Base-by-base conservation (phyloP, 2,797 vertebrate species). In the Galago senegalensis region DNA sequence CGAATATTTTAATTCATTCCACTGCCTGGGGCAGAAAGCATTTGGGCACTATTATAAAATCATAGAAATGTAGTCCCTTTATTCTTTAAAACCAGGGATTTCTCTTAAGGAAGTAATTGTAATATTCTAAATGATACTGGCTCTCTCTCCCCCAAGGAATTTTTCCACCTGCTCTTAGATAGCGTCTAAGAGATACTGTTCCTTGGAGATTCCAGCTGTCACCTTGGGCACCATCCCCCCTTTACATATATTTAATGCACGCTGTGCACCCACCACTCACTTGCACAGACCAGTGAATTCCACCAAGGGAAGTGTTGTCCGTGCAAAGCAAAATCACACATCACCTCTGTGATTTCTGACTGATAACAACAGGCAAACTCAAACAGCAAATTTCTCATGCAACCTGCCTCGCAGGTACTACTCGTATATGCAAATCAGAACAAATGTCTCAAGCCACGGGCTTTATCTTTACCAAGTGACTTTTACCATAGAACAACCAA, bases 31-130 rank as follows among this genome's bases (percentile, higher is more conserved):
- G 75, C 17, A 88, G 40, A 85, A 95, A 82, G 67, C 58, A 87
- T 69, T 67, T 89, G 84, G 61, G 5, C 21, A 86, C 29, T 14
- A 81, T 46, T 37, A 72, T 29, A 67, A 80, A 94, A 95, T 86
- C 73, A 92, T 56, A 63, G 40, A 40, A 86, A 69, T 70, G 56
- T 2, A 92, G 58, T 69, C 37, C 46, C 14, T 58, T 2, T 77
- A 81, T 63, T 93, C 34, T 46, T 43, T 37, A 94, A 53, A 29
- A 85, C 82, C 65, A 37, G 23, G 43, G 46, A 79, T 82, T 89
- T 97, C 20, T 81, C 56, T 80, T 60, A 83, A 58, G 21, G 73
- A 89, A 91, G 58, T 58, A 83, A 93, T 3, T 12, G 13, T 1
- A 91, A 65, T 56, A 70, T 20, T 58, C 31, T 56, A 43, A 37